phyloP scores from a whole-genome alignment of 2,797 vertebrate genomes.

The Dallia pectoralis region DNA sequence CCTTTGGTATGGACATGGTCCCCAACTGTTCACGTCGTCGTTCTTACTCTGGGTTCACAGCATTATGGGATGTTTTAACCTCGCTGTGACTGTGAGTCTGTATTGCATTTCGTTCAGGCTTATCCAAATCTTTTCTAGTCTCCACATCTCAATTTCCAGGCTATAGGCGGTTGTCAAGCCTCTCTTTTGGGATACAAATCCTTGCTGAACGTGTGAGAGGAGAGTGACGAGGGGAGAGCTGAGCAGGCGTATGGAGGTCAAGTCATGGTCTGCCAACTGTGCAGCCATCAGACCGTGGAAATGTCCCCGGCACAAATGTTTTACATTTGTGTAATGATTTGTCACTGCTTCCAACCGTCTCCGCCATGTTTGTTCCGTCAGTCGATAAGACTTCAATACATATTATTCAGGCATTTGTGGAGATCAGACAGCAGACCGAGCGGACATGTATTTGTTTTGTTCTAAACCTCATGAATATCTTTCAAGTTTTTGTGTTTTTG shows the following conservation, averaged over 20 bases:
- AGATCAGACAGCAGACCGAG: background rate
- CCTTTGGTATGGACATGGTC: background rate
- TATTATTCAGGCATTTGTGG: conserved; percentile 17
- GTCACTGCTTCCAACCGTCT: conserved; percentile 6
- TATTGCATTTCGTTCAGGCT: conserved; percentile 5
- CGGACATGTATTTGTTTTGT: no score
- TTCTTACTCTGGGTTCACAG: background rate
- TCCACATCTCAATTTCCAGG: conserved; percentile 12
- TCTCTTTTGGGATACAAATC: background rate
- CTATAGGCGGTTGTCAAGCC: conserved; percentile 28
- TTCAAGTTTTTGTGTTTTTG: no score
- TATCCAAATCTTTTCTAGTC: conserved; percentile 16
- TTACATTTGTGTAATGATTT: conserved; percentile 69
- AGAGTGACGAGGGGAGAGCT: background rate
- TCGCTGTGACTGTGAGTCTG: background rate
- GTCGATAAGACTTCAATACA: conserved; percentile 20
- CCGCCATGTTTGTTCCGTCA: conserved; percentile 7
- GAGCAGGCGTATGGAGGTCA: conserved; percentile 8
- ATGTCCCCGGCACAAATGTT: conserved; percentile 50
- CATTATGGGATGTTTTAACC: background rate
- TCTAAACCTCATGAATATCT: no score
- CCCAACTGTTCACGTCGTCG: background rate
- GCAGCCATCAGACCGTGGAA: conserved; percentile 36
- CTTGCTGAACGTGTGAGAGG: background rate
- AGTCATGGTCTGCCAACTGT: conserved; percentile 18